Percentiles rank a stretch among this genome's conserved stretches.
These are phyloP conservation scores for Prionailurus viverrinus DNA, from an alignment of 2,113 vertebrate genomes.

Conservation along the genomic window DNA sequence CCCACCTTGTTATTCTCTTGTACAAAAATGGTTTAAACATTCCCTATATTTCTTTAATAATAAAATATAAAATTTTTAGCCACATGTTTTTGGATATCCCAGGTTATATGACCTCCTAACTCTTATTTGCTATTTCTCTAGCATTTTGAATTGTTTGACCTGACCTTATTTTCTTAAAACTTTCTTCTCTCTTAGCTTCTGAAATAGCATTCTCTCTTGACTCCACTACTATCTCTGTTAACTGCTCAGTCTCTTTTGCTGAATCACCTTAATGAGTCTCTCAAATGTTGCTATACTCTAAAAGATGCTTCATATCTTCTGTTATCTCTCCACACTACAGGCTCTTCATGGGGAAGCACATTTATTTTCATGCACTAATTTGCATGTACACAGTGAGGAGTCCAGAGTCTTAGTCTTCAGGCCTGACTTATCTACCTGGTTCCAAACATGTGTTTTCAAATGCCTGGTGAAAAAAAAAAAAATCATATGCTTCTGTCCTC, in stretches of 20 bases:
- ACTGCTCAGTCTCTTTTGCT: not conserved
- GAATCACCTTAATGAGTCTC: not conserved
- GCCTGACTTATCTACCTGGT: not conserved
- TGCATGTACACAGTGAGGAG: not conserved
- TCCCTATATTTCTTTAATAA: not conserved
- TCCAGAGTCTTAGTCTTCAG: not conserved
- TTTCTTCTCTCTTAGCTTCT: not conserved
- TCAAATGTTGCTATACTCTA: not conserved
- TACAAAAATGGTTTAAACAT: not conserved
- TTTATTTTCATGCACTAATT: not conserved
- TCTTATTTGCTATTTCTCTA: not conserved
- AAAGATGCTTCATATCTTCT: not conserved
- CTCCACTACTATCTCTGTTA: not conserved
- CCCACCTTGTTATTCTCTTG: not conserved
- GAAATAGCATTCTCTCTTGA: not conserved
- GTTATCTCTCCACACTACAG: not conserved
- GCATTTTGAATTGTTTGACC: slow-evolving; percentile 6
- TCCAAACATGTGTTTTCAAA: not conserved
- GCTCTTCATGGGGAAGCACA: not conserved
- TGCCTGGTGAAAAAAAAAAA: not conserved
- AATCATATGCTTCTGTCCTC: not conserved
- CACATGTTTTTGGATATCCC: not conserved
- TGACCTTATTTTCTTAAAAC: not conserved
- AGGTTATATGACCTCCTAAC: not conserved
- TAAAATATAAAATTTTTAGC: not conserved